Evolutionary conservation across 1,140 invertebrate genomes (phyloP).

Genomic region (Aphis gossypii): DNA sequence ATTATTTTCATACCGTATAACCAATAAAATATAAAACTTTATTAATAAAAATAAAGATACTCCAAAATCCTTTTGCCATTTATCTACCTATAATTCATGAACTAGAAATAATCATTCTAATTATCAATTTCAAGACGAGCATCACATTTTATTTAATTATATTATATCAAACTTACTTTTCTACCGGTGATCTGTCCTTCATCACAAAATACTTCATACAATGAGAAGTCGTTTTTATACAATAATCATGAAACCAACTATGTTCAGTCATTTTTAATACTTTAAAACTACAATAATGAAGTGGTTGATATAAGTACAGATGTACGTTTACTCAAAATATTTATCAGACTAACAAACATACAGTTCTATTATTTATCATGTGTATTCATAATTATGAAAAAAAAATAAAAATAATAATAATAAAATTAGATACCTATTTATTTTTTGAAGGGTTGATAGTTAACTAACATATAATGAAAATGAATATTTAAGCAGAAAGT

Average conservation of each 20-base stretch:
- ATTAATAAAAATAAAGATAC: neutral
- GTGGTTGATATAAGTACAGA: neutral
- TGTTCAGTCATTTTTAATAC: neutral
- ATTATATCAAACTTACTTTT: conserved; percentile 22
- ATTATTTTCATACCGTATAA: neutral
- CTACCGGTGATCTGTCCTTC: neutral
- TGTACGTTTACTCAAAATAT: neutral
- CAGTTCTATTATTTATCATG: neutral
- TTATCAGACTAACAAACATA: neutral
- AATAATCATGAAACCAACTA: neutral
- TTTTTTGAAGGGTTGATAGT: neutral
- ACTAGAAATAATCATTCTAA: neutral
- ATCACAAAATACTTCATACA: conserved; percentile 32
- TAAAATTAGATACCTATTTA: neutral
- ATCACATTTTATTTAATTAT: neutral
- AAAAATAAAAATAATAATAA: neutral
- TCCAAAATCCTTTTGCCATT: neutral
- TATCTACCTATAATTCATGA: neutral
- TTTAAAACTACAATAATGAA: neutral
- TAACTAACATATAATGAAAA: neutral
- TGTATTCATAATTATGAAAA: neutral
- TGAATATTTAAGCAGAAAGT: neutral
- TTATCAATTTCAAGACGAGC: neutral
- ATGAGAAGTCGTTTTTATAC: conserved; percentile 25
- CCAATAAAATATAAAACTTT: neutral